These are phyloP conservation scores for Pantala flavescens DNA, from an alignment of 1,140 invertebrate species.

Conservation along the genomic window DNA sequence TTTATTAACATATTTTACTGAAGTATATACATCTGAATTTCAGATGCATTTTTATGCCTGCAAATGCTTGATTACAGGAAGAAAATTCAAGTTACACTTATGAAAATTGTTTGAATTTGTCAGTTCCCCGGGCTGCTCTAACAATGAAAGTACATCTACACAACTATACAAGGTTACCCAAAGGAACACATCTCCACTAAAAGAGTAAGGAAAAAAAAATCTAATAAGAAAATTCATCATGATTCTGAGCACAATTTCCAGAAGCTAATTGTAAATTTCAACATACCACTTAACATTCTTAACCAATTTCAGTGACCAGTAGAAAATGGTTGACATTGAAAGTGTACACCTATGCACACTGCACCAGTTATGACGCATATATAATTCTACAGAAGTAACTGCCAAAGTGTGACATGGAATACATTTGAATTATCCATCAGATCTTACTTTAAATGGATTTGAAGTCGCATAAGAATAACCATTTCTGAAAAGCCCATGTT, in stretches of 20 bases:
- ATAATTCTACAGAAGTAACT: constrained; percentile 8
- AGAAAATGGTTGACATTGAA: constrained; percentile 2
- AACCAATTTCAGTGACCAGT: neutral
- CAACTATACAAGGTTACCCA: neutral
- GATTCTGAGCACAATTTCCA: constrained; percentile 5
- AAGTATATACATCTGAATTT: constrained; percentile 8
- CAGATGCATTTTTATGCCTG: constrained; percentile 5
- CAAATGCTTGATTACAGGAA: constrained; percentile 9
- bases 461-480: constrained; percentile 5
- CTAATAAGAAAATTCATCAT: neutral
- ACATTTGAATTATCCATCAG: neutral
- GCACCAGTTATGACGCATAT: neutral
- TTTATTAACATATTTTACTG: constrained; percentile 9
- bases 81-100: constrained; percentile 10
- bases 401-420: constrained; percentile 5
- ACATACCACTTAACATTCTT: neutral
- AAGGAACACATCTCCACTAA: neutral
- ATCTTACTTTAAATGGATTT: constrained; percentile 8
- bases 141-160: constrained; percentile 3
- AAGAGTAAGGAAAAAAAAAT: constrained; percentile 1
- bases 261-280: constrained; percentile 8
- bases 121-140: neutral
- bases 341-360: neutral
- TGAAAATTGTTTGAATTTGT: constrained; percentile 4
- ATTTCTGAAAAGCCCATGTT: neutral